Evolutionary conservation across 2,113 vertebrate genomes (phyloP), one percentile per base, ranked within the genome.

Genomic region (Danionella cerebrum): DNA sequence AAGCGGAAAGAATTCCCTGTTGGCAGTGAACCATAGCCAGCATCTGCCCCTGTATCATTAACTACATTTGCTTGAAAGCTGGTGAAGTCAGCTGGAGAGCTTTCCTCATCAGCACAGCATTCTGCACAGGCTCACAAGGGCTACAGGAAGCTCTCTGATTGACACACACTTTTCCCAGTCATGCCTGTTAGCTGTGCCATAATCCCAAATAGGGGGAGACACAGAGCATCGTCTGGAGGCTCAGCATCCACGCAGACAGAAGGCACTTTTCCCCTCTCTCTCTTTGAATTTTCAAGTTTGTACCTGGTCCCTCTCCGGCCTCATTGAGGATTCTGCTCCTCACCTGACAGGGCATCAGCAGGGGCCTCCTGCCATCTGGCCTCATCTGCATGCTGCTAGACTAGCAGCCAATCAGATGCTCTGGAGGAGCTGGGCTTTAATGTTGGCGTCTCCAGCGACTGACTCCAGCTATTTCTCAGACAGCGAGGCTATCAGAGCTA

Each of bases 341-440:
- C 75, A 74, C 59, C 73, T 75, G 80, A 78, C 76, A 71, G 67
- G 64, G 62, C 52, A 47, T 51, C 50, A 67, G 65, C 50, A 66
- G 74, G 64, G 64, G 69, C 75, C 59, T 52, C 36, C 72, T 69
- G 79, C 79, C 72, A 75, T 76, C 76, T 67, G 69, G 74, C 70
- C 76, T 80, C 77, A 78, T 86, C 77, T 82, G 69, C 73, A 82
- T 84, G 78, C 72, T 67, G 54, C 33, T 42, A 71, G 55, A 57
- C 42, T 47, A 54, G 67, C 72, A 66, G 68, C 68, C 72, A 72
- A 69, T 57, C 35, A 70, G 71, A 69, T 22, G 33, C 72, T 70
- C 52, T 39, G 21, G 51, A 80, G 51, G 69, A 65, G 53, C 68
- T 54, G 66, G 55, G 47, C 68, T 84, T 84, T 72, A 84, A 84